phyloP scores from a whole-genome alignment of 2,888 invertebrate species.

The Lasius platythorax region DNA sequence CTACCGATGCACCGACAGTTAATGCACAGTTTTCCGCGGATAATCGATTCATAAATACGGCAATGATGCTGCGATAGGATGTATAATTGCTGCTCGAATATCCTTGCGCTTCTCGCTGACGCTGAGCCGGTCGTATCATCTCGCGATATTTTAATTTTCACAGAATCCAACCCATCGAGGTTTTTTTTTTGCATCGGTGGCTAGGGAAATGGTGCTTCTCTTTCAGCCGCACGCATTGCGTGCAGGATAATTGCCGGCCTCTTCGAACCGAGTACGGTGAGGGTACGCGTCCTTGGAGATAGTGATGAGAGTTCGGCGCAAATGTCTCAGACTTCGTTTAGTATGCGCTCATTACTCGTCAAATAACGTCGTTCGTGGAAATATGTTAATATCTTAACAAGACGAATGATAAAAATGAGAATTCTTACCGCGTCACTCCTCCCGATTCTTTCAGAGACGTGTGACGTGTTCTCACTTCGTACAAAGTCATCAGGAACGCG shows the following conservation, averaged over 20 bases:
- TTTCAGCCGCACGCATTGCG: conserved; percentile 68
- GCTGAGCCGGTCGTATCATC: conserved; percentile 66
- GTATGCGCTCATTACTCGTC: conserved; percentile 22
- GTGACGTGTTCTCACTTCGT: neutral
- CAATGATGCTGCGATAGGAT: conserved; percentile 56
- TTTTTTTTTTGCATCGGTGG: conserved; percentile 46
- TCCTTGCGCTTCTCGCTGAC: conserved; percentile 52
- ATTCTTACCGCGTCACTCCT: neutral
- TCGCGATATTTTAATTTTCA: conserved; percentile 68
- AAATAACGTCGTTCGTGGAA: conserved; percentile 54
- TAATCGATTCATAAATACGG: conserved; percentile 60
- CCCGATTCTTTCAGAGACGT: neutral
- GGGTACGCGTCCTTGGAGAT: conserved; percentile 36
- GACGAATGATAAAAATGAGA: neutral
- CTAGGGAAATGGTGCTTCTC: conserved; percentile 64
- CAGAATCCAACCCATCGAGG: conserved; percentile 26
- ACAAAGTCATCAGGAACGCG: too few relatives aligned
- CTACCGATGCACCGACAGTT: conserved; percentile 35
- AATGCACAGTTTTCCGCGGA: conserved; percentile 37
- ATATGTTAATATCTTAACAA: conserved; percentile 35
- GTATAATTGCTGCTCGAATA: conserved; percentile 66
- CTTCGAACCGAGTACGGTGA: conserved; percentile 55
- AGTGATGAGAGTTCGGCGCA: conserved; percentile 66
- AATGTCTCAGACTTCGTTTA: conserved; percentile 62
- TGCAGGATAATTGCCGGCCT: conserved; percentile 71